These are phyloP conservation scores for Drosophila chauvacae DNA, from an alignment of 1,140 invertebrate species.

Conservation along the genomic window DNA sequence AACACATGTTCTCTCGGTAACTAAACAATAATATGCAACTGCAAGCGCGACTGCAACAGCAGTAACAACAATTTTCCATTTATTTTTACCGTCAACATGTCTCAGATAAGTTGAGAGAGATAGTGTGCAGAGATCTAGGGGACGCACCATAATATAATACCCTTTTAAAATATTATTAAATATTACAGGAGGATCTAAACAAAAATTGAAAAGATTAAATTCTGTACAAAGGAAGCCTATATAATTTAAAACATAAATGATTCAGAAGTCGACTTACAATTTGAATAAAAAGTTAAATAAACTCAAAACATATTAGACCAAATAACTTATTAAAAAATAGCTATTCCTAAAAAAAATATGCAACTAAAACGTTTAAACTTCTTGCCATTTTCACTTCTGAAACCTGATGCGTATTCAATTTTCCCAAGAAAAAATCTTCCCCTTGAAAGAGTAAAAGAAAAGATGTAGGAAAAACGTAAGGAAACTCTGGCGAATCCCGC, in stretches of 20 bases:
- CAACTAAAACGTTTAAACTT: background rate
- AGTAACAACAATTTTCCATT: slow-evolving; percentile 67
- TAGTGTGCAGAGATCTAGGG: background rate
- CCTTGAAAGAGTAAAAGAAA: slow-evolving; percentile 11
- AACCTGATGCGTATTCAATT: background rate
- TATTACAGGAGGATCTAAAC: background rate
- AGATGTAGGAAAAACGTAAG: slow-evolving; percentile 1
- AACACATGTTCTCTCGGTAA: slow-evolving; percentile 51
- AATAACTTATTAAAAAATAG: background rate
- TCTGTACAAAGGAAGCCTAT: too few species aligned
- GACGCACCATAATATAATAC: background rate
- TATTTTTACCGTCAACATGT: slow-evolving; percentile 48
- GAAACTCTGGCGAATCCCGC: slow-evolving; percentile 27
- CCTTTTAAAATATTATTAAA: background rate
- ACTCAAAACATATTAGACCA: background rate
- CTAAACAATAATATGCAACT: slow-evolving; percentile 63
- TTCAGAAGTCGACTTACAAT: background rate
- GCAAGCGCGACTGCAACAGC: slow-evolving; percentile 56
- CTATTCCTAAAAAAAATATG: too few species aligned
- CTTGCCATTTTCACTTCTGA: too few species aligned
- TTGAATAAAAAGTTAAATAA: background rate
- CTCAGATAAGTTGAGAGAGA: slow-evolving; percentile 27
- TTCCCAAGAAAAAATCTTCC: background rate
- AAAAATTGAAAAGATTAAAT: too few species aligned
- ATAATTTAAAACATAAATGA: background rate